Evolutionary conservation across 2,888 invertebrate species (phyloP).

Genomic region (Gibbula magus): DNA sequence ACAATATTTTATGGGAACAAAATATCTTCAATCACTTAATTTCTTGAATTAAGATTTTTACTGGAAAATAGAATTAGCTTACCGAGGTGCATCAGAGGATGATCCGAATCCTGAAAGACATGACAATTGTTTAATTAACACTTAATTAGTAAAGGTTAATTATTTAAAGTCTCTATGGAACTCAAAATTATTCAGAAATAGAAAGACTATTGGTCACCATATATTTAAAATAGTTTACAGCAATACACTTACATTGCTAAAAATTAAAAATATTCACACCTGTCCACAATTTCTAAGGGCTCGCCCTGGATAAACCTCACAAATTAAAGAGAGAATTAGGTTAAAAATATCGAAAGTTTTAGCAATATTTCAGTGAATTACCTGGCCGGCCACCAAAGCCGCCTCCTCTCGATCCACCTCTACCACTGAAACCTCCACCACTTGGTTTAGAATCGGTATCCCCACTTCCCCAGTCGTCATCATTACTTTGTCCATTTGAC

Average conservation of each 20-base stretch:
- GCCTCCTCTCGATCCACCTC: conserved; percentile 24
- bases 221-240: no score
- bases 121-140: neutral
- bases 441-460: neutral
- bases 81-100: conserved; percentile 16
- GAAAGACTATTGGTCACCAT: no score
- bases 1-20: no score
- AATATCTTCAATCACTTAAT: no score
- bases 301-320: no score
- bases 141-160: no score
- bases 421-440: conserved; percentile 26
- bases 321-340: no score
- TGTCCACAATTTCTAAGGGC: no score
- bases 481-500: conserved; percentile 1
- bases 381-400: conserved; percentile 26
- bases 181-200: no score
- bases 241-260: no score
- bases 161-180: no score
- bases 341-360: neutral
- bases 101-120: conserved; percentile 28
- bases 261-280: no score
- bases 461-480: neutral
- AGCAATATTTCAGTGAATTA: neutral
- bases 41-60: neutral
- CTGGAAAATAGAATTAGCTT: neutral